Evolutionary conservation across 35 echinoderm and acorn worm species (phyloP).

Genomic region (Apostichopus parvimensis): DNA sequence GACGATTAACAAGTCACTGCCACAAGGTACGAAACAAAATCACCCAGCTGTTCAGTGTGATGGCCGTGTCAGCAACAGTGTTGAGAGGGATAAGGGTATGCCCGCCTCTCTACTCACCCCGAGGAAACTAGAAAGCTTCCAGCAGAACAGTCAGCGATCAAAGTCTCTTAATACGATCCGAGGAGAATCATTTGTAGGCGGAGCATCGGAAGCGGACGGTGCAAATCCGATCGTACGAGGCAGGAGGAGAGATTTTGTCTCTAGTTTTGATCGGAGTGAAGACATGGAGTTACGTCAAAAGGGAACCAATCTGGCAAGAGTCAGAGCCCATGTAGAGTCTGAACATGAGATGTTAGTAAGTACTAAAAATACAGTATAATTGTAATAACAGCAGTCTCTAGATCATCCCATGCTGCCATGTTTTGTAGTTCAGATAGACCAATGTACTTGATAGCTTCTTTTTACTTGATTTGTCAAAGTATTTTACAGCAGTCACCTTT

Average conservation of each 20-base stretch:
- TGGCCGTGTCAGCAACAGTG: neutral
- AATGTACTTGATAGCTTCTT: too few species aligned
- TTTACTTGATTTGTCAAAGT: too few species aligned
- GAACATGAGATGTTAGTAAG: neutral
- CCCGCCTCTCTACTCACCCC: neutral
- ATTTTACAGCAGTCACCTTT: too few species aligned
- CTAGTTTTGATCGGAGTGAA: neutral
- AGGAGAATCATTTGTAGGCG: neutral
- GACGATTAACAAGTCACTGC: neutral
- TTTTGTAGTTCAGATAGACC: too few species aligned
- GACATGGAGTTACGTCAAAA: neutral
- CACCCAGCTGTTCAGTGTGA: neutral
- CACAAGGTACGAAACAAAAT: neutral
- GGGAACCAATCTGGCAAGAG: neutral
- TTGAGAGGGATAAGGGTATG: neutral
- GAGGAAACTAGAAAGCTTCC: neutral
- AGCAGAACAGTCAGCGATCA: neutral
- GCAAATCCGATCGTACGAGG: neutral
- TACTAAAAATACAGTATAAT: neutral
- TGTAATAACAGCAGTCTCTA: too few species aligned
- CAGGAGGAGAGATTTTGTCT: constrained; percentile 25
- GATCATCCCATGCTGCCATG: too few species aligned
- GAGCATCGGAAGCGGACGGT: neutral
- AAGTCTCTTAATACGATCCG: neutral
- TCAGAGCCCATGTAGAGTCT: neutral